A percentile compares a stretch with the other conserved stretches of the same genome.
Conservation (phyloP, 2,888 invertebrate species). For the Troides aeacus region DNA sequence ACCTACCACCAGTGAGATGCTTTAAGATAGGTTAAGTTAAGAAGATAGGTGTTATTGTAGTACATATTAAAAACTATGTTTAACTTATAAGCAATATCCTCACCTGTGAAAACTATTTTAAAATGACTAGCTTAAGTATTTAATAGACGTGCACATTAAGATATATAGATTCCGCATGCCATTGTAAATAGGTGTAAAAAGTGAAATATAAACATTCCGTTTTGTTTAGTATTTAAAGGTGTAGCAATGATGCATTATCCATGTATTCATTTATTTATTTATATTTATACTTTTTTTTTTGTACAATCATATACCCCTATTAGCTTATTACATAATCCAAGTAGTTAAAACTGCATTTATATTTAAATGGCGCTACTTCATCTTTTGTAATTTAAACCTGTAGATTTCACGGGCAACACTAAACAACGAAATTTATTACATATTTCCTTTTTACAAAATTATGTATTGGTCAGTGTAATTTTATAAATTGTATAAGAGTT, state of each 20-base stretch:
- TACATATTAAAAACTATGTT: neutral
- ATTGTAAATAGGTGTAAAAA: neutral
- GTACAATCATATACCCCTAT: neutral
- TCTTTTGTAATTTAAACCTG: too few relatives aligned
- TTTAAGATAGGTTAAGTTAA: neutral
- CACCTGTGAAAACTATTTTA: neutral
- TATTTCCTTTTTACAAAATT: neutral
- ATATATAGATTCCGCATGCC: neutral
- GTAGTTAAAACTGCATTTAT: too few relatives aligned
- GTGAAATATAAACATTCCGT: neutral
- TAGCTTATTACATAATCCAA: neutral
- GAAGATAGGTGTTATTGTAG: neutral
- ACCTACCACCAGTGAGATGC: neutral
- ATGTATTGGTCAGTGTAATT: conserved; percentile 9
- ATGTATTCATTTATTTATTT: neutral
- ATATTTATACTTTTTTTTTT: neutral
- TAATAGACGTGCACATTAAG: neutral
- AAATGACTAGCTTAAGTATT: neutral
- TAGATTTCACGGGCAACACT: neutral
- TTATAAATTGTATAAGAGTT: neutral
- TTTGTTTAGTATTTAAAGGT: neutral
- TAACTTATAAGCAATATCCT: neutral
- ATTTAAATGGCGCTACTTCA: too few relatives aligned
- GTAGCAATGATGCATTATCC: neutral
- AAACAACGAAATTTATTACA: conserved; percentile 16